Base-by-base conservation (phyloP, 2,888 invertebrate species). In the Nemoura dubitans region DNA sequence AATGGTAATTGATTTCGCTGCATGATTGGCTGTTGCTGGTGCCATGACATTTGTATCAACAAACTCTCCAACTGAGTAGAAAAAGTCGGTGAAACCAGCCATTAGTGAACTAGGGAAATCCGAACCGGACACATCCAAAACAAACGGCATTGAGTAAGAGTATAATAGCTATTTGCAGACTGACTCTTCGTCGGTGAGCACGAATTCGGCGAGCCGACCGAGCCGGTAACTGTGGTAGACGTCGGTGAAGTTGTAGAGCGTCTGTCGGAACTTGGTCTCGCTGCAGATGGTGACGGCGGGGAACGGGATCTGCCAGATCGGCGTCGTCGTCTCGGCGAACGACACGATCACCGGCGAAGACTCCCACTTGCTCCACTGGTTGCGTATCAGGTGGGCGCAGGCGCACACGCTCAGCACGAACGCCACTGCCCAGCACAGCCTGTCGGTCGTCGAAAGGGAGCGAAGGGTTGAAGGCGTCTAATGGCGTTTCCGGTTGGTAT, bases 131-230 rank as follows among this genome's bases (percentile, higher is more conserved):
- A n/a, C n/a, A n/a, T n/a, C n/a, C n/a, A n/a, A n/a, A n/a, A n/a
- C n/a, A n/a, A n/a, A 36, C 36, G 36, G 36, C 36, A 10, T 36
- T 36, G 36, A 36, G 5, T 6, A 6, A 36, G 36, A 36, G 36
- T n/a, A n/a, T n/a, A 36, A 36, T 3, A 36, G 36, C 36, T 36
- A 36, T n/a, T n/a, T n/a, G n/a, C n/a, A 7, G 78, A 90, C 93
- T 93, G 91, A 94, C 94, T 94, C 93, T 86, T 93, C 91, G n/a
- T 92, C 91, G 0, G 93, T 93, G 81, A 94, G 88, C 88, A 92
- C 92, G 16, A 89, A 7, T 6, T 27, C 59, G 59, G 59, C 16
- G 59, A 7, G 16, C 59, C 59, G 59, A 21, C 59, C 59, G 2
- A 16, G 59, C 10, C 21, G 3, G 6, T 82, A 76, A 27, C 30